Base-by-base conservation (phyloP, 2,888 invertebrate genomes). In the Eilema sororculum region DNA sequence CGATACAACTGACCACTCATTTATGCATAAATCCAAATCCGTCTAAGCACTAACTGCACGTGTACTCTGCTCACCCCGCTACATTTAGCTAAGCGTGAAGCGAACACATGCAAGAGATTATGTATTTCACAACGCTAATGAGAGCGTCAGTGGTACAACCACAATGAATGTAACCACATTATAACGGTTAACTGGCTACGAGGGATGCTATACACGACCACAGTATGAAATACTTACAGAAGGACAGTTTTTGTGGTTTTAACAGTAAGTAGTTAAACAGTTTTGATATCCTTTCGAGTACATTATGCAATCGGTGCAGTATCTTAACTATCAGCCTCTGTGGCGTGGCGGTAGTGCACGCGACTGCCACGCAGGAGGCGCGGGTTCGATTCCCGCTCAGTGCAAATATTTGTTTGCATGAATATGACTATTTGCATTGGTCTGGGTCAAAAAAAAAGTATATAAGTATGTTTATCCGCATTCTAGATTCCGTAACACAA, bases 121-220 rank as follows among this genome's bases (percentile, higher is more conserved):
- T 77, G 71, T 56, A 9, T 68, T 28, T 63, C 41, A 41, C 56
- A 63, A 76, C 71, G 69, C 70, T 77, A 79, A 74, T 78, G 77
- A 74, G 76, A 67, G 37, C 24, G 30, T 28, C 20, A n/a, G 63
- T 57, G 28, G 41, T 22, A 37, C 37, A 22, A 63, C 68, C 68
- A 20, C 58, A 41, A 62, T 33, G 74, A 64, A 69, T 61, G 64
- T 80, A 76, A 81, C 71, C 75, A 74, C 41, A 72, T 81, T 82
- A 81, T 76, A 73, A 78, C 80, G 80, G 77, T 75, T 77, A 80
- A 78, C 37, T 69, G 67, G 9, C 37, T 3, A 13, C 63, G 56
- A 62, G 68, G 68, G 68, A 64, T 64, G 37, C 1, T 67, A 52
- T n/a, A 3, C 52, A 52, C 20, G n/a, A 52, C 52, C 52, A 52